A percentile compares a stretch with the other conserved stretches of the same genome.
Evolutionary conservation across 2,888 invertebrate species (phyloP).

Genomic region (Leuctra nigra): DNA sequence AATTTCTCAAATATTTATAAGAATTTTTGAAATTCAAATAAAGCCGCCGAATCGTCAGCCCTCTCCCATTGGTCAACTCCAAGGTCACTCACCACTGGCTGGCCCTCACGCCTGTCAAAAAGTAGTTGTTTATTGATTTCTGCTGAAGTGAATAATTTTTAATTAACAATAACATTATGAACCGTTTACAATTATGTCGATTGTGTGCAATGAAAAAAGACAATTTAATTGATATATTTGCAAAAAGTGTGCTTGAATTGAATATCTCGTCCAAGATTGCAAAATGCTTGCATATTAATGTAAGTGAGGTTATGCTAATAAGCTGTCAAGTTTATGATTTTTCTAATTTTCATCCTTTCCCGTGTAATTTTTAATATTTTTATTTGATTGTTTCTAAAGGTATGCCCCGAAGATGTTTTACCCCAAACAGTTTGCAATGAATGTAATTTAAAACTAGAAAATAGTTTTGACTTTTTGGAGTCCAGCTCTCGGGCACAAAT

Average conservation of each 20-base stretch:
- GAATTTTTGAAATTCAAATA: too few species aligned
- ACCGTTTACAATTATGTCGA: too few species aligned
- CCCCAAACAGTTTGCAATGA: conserved; percentile 33
- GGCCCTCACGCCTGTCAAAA: too few species aligned
- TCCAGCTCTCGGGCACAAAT: conserved; percentile 32
- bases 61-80: too few species aligned
- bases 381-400: background rate
- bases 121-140: too few species aligned
- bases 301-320: conserved; percentile 23
- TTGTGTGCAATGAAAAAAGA: conserved; percentile 19
- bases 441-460: conserved; percentile 33
- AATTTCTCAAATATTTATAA: too few species aligned
- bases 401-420: conserved; percentile 31
- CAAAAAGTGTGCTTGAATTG: conserved; percentile 28
- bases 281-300: conserved; percentile 34
- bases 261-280: conserved; percentile 32
- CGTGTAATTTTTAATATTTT: background rate
- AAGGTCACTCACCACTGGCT: too few species aligned
- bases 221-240: conserved; percentile 30
- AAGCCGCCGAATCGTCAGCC: too few species aligned
- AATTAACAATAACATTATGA: too few species aligned
- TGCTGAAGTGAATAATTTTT: too few species aligned
- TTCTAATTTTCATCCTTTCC: background rate
- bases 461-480: conserved; percentile 33
- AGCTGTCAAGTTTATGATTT: background rate